Base-by-base conservation (phyloP, 2,113 vertebrate genomes). In the Trachemys scripta region DNA sequence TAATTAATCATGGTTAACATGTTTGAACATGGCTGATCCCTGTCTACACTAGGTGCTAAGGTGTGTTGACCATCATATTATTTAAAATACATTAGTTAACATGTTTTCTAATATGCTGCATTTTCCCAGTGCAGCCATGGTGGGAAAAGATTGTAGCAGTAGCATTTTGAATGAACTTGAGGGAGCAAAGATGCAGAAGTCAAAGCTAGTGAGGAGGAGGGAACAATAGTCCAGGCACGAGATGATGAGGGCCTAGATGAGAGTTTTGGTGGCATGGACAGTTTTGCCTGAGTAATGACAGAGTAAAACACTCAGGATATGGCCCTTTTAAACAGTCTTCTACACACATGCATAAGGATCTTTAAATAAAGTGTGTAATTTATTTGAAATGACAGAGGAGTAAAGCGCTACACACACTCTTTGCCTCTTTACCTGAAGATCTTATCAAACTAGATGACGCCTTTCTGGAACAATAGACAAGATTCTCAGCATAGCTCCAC, bases 321-420 rank as follows among this genome's bases (percentile, higher is more conserved):
- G 65, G 89, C 95, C 80, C 53, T 85, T 90, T 94, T 95, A 91
- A 82, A 87, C 85, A 87, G 50, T 51, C 93, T 95, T 93, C 80
- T 65, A 84, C 49, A 95, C 80, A 90, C 95, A 95, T 94, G 82
- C 76, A 90, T 82, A 82, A 95, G 95, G 90, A 93, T 91, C 85
- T 94, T 96, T 92, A 92, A 96, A 92, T 87, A 95, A 94, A 92
- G 87, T 90, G 91, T 9, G 42, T 92, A 84, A 95, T 95, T 38
- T 38, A 38, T 38, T 38, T 38, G 38, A 38, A 38, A 38, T 38
- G 38, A 38, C 38, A 38, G 92, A 92, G 88, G 57, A 95, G 53
- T 91, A 94, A 95, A 89, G 96, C 90, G 87, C 92, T 91, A 89
- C 90, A 93, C 92, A 95, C 93, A 92, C 95, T 93, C 93, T 90